A percentile compares a stretch with the other conserved stretches of the same genome.
These are phyloP conservation scores for Hylia prasina DNA, from an alignment of 2,113 vertebrate genomes.

Conservation along the genomic window DNA sequence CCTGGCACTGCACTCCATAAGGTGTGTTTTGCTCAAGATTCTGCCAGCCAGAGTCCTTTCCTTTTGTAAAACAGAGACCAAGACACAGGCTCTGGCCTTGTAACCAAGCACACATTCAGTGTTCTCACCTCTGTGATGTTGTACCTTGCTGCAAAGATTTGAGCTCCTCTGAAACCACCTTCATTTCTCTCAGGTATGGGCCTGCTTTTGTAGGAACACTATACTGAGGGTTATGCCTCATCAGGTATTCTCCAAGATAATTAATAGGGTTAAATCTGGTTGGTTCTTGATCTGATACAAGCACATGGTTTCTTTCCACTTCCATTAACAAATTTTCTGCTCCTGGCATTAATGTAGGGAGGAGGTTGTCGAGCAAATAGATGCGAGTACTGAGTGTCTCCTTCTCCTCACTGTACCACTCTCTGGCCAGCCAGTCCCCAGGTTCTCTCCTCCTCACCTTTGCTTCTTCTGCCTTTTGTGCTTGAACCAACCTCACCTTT, in stretches of 20 bases:
- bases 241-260: slow-evolving; percentile 76
- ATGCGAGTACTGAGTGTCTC: slow-evolving; percentile 46
- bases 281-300: slow-evolving; percentile 6
- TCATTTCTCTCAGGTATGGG: slow-evolving; percentile 69
- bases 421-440: slow-evolving; percentile 55
- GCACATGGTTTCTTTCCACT: slow-evolving; percentile 69
- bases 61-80: background rate
- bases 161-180: slow-evolving; percentile 53
- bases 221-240: slow-evolving; percentile 72
- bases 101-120: background rate
- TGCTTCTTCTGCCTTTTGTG: slow-evolving; percentile 47
- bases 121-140: slow-evolving; percentile 64
- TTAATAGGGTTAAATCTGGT: slow-evolving; percentile 66
- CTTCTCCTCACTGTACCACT: slow-evolving; percentile 69
- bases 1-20: background rate
- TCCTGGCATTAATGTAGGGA: slow-evolving; percentile 75
- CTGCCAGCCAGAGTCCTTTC: background rate
- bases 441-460: slow-evolving; percentile 36
- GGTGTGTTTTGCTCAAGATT: background rate
- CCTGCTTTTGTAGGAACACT: background rate
- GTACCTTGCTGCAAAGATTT: slow-evolving; percentile 54
- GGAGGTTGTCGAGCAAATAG: slow-evolving; percentile 75
- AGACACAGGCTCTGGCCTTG: background rate
- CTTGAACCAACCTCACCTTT: slow-evolving; percentile 15
- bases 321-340: slow-evolving; percentile 68